phyloP scores from a whole-genome alignment of 1,140 invertebrate species.

The Frieseomelitta varia region DNA sequence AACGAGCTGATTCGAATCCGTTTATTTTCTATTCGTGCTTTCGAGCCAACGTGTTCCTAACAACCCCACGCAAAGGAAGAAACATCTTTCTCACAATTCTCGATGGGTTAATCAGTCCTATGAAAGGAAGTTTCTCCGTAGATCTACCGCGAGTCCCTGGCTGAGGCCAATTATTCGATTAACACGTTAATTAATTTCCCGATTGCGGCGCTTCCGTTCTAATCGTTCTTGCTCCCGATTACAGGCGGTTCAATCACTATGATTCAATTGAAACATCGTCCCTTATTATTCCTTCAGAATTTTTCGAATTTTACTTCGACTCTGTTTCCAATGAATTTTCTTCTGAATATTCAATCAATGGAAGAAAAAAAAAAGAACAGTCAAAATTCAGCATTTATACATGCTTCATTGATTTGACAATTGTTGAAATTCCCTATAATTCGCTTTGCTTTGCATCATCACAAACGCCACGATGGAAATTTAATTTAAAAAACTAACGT shows the following conservation, averaged over 20 bases:
- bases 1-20: too few species aligned
- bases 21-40: not conserved
- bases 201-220: not conserved
- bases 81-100: not conserved
- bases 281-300: too few species aligned
- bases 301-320: not conserved
- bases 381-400: too few species aligned
- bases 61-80: not conserved
- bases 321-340: not conserved
- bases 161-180: conserved; percentile 34
- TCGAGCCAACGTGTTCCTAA: not conserved
- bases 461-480: conserved; percentile 8
- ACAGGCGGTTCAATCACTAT: not conserved
- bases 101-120: conserved; percentile 28
- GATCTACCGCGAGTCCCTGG: conserved; percentile 4
- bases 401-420: too few species aligned
- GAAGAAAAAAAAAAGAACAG: too few species aligned
- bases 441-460: not conserved
- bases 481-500: not conserved
- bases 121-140: not conserved
- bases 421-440: too few species aligned
- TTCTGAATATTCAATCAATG: too few species aligned
- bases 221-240: not conserved
- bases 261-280: not conserved
- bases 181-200: conserved; percentile 35